Base-by-base conservation (phyloP, 92 coral and sea anemone genomes). In the Virgularia gustaviana region DNA sequence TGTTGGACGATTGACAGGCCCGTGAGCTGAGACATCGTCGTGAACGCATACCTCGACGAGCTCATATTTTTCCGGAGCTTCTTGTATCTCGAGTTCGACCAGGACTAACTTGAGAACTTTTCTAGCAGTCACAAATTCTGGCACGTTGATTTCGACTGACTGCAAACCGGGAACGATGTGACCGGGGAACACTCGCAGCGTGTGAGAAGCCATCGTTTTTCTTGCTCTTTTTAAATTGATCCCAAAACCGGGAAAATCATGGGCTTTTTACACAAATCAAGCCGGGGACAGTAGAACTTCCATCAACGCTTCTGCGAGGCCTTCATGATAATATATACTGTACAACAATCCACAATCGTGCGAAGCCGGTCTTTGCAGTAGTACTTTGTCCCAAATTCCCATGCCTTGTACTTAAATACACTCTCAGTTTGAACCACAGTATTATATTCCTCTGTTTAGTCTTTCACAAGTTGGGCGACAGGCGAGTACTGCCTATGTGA, bases 41-140 rank as follows among this genome's bases (percentile, higher is more conserved):
- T 96, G 86, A 36, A 89, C 90, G 56, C 99, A 94, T n/a, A 94
- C 99, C 47, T 94, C 99, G 12, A 94, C 99, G 65, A 94, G 52
- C 75, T 94, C 99, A 45, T 88, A 94, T 70, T 83, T 89, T 24
- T 89, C 99, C 13, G 89, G 74, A 59, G 82, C 73, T 63, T 81
- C 94, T 59, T 78, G 74, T 9, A 94, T 94, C 13, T 87, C 89
- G 30, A 94, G 84, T 47, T 89, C 84, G 5, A 88, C 83, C 15
- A 94, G 83, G 27, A 85, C 88, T 42, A 94, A 63, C 55, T 82
- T 77, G 6, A 94, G 65, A 3, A 90, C 99, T 61, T 94, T 89
- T 80, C 81, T 68, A 18, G 99, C 79, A 4, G 96, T 94, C 2
- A 81, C 92, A 68, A 70, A 82, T 19, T 89, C 90, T 34, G 89